Evolutionary conservation across 1,140 invertebrate genomes (phyloP).

Genomic region (Cheumatopsyche charites): DNA sequence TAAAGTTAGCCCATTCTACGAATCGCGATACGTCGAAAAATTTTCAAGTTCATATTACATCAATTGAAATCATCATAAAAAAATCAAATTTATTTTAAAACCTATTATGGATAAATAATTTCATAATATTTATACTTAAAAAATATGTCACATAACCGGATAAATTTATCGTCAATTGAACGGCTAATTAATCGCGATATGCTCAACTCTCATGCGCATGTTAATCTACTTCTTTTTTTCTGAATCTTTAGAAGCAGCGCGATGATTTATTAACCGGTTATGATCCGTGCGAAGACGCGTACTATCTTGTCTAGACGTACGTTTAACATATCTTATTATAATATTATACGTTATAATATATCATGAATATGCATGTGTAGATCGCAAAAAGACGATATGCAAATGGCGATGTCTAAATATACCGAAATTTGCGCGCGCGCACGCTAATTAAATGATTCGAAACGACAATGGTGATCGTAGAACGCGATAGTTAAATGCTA

Average conservation of each 20-base stretch:
- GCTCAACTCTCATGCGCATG: neutral
- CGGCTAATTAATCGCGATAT: constrained; percentile 16
- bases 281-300: constrained; percentile 5
- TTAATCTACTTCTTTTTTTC: constrained; percentile 9
- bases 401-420: constrained; percentile 5
- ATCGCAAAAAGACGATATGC: neutral
- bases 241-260: neutral
- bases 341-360: neutral
- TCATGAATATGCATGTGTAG: constrained; percentile 18
- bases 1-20: no score
- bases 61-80: no score
- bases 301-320: neutral
- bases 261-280: constrained; percentile 26
- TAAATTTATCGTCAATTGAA: constrained; percentile 22
- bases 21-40: no score
- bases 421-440: no score
- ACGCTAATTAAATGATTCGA: no score
- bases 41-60: no score
- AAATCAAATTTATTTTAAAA: no score
- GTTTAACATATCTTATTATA: no score
- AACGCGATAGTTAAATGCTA: no score
- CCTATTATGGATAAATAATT: no score
- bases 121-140: no score
- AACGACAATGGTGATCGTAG: no score
- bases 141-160: constrained; percentile 6